Evolutionary conservation across 2,113 vertebrate genomes (phyloP).

Genomic region (Zeus faber): DNA sequence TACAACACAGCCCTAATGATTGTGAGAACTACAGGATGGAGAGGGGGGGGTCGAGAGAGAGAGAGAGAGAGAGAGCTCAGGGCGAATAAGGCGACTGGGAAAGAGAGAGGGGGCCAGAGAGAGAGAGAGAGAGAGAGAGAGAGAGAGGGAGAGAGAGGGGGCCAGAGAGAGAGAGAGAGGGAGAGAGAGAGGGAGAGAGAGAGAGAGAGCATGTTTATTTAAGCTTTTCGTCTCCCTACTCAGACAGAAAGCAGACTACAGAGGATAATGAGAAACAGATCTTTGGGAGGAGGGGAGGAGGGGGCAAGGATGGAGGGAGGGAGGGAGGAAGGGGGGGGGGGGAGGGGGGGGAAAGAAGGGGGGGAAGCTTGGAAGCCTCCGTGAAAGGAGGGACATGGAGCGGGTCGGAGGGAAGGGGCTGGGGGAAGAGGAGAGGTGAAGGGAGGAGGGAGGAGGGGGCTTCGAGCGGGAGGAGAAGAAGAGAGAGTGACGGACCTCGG

Average conservation of each 20-base stretch:
- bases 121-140: slow-evolving; percentile 12
- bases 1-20: slow-evolving; percentile 39
- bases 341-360: slow-evolving; percentile 3
- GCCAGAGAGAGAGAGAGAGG: slow-evolving; percentile 15
- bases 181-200: slow-evolving; percentile 1
- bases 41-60: neutral
- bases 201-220: slow-evolving; percentile 68
- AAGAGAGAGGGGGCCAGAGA: neutral
- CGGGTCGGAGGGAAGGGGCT: slow-evolving; percentile 4
- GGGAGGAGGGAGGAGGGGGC: slow-evolving; percentile 5
- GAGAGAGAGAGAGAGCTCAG: slow-evolving; percentile 7
- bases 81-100: slow-evolving; percentile 3
- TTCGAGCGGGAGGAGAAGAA: slow-evolving; percentile 32
- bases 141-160: slow-evolving; percentile 22
- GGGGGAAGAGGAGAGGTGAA: slow-evolving; percentile 10
- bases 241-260: slow-evolving; percentile 78
- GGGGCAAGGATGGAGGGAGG: slow-evolving; percentile 22
- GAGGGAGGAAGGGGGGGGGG: slow-evolving; percentile 26
- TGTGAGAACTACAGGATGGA: slow-evolving; percentile 54
- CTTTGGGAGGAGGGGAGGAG: slow-evolving; percentile 35
- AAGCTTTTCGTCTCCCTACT: slow-evolving; percentile 76
- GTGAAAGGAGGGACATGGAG: neutral
- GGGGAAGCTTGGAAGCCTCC: no score
- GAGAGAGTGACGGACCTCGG: slow-evolving; percentile 48
- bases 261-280: slow-evolving; percentile 81